Evolutionary conservation across 2,888 invertebrate genomes (phyloP).

Genomic region (Neria commutata): DNA sequence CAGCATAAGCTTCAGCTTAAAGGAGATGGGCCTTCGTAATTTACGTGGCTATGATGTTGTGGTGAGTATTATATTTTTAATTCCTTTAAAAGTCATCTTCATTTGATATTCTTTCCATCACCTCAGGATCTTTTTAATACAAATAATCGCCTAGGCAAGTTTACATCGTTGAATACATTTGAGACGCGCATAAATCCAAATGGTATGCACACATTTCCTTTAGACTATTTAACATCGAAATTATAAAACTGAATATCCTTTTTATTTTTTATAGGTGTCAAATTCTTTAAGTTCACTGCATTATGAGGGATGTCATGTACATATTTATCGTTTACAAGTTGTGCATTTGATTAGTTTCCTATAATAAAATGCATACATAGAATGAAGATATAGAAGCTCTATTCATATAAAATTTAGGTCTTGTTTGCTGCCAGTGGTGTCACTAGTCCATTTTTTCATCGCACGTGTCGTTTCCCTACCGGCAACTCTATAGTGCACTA

Average conservation of each 20-base stretch:
- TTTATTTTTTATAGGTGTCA: slow-evolving; percentile 41
- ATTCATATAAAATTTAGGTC: too few relatives aligned
- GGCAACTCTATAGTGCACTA: too few relatives aligned
- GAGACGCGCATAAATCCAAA: slow-evolving; percentile 48
- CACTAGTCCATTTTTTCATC: too few relatives aligned
- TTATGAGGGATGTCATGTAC: too few relatives aligned
- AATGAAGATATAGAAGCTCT: too few relatives aligned
- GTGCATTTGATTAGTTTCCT: too few relatives aligned
- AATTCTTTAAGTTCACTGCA: slow-evolving; percentile 49
- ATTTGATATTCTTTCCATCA: not conserved
- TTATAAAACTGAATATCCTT: not conserved
- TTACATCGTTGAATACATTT: slow-evolving; percentile 27
- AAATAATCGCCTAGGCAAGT: slow-evolving; percentile 19
- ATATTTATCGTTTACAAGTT: too few relatives aligned
- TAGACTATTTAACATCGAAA: not conserved
- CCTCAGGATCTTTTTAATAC: slow-evolving; percentile 40
- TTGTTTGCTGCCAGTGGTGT: too few relatives aligned
- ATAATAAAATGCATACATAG: not conserved
- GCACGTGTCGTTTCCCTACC: too few relatives aligned
- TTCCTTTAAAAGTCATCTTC: not conserved
- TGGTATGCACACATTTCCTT: slow-evolving; percentile 34
- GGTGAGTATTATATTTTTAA: slow-evolving; percentile 34
- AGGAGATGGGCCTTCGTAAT: slow-evolving; percentile 56
- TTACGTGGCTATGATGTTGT: slow-evolving; percentile 50
- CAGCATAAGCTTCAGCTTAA: slow-evolving; percentile 45